Conservation (phyloP, 2,113 vertebrate species). For the Mesitornis unicolor region DNA sequence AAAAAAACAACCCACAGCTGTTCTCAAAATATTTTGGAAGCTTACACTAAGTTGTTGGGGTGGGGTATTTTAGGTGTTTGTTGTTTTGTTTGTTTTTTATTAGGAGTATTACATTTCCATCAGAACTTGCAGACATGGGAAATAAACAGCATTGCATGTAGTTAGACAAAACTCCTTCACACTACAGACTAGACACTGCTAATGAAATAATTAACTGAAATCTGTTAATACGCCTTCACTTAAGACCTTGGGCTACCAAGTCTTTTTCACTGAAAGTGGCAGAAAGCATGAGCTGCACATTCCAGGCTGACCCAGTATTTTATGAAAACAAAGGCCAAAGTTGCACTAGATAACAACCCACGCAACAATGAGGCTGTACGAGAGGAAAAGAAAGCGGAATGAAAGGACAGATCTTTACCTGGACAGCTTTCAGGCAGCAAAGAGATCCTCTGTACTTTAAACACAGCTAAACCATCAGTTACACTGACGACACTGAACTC, state of each 20-base stretch:
- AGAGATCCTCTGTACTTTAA: not conserved
- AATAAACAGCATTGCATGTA: not conserved
- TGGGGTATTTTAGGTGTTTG: accelerated
- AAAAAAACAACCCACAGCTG: no score
- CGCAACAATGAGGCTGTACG: not conserved
- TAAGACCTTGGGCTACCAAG: not conserved
- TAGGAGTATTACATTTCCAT: not conserved
- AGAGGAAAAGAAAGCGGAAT: not conserved
- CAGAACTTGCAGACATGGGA: not conserved
- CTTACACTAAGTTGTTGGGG: not conserved
- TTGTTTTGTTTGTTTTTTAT: not conserved
- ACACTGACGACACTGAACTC: accelerated
- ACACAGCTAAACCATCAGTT: not conserved
- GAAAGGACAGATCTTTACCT: not conserved
- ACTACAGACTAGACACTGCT: not conserved
- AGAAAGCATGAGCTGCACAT: not conserved
- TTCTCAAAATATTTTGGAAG: not conserved
- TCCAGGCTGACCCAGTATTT: not conserved
- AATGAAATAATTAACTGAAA: not conserved
- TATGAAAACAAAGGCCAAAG: not conserved
- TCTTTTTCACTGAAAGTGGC: not conserved
- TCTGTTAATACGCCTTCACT: not conserved
- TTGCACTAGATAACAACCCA: not conserved
- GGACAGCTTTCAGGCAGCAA: not conserved
- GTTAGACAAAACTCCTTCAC: not conserved